Evolutionary conservation across 2,888 invertebrate species (phyloP).

Genomic region (Agonopterix subpropinquella): DNA sequence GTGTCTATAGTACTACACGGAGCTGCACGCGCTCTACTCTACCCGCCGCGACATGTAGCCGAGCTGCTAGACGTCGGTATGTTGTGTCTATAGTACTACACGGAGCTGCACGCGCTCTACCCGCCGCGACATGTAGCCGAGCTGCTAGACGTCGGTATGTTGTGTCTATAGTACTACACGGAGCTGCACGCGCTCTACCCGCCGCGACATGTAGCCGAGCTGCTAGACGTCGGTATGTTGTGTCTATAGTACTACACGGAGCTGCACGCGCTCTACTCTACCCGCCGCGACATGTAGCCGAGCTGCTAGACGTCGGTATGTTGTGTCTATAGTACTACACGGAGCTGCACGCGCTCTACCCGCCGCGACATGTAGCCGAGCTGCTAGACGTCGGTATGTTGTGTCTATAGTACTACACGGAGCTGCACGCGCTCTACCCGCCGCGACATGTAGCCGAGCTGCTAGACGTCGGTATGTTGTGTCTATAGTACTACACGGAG

Average conservation of each 20-base stretch:
- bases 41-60: slow-evolving; percentile 10
- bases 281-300: too few relatives aligned
- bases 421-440: slow-evolving; percentile 34
- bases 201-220: slow-evolving; percentile 3
- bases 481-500: slow-evolving; percentile 13
- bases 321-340: too few relatives aligned
- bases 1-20: slow-evolving; percentile 1
- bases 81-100: too few relatives aligned
- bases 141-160: too few relatives aligned
- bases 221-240: too few relatives aligned
- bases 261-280: slow-evolving; percentile 38
- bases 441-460: too few relatives aligned
- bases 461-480: too few relatives aligned
- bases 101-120: slow-evolving; percentile 32
- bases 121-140: slow-evolving; percentile 7
- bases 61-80: too few relatives aligned
- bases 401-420: slow-evolving; percentile 1
- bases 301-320: too few relatives aligned
- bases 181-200: slow-evolving; percentile 33
- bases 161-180: too few relatives aligned
- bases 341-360: slow-evolving; percentile 33
- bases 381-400: too few relatives aligned
- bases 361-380: slow-evolving; percentile 3
- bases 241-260: slow-evolving; percentile 6
- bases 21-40: slow-evolving; percentile 38